Evolutionary conservation across 2,113 vertebrate genomes (phyloP).

Genomic region (Nesogale talazaci): DNA sequence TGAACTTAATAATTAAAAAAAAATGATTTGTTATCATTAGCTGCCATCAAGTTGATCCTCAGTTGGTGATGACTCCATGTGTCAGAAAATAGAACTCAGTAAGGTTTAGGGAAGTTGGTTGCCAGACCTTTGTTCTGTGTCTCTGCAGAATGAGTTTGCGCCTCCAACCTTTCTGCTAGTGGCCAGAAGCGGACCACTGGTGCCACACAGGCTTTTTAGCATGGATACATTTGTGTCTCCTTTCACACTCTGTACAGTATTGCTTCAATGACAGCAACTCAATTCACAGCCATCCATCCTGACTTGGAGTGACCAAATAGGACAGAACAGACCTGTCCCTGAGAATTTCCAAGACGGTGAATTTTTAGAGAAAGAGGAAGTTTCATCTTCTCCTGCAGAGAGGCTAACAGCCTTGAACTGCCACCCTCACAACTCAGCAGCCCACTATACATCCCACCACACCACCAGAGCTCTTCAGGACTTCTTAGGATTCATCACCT

Average conservation of each 20-base stretch:
- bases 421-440: too few relatives aligned
- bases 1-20: neutral
- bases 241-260: neutral
- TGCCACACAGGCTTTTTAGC: neutral
- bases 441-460: too few relatives aligned
- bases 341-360: too few relatives aligned
- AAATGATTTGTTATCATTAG: neutral
- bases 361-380: too few relatives aligned
- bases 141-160: neutral
- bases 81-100: neutral
- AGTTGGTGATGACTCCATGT: neutral
- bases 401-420: too few relatives aligned
- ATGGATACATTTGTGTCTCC: neutral
- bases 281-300: too few relatives aligned
- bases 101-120: neutral
- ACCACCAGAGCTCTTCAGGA: too few relatives aligned
- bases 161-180: neutral
- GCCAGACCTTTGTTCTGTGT: neutral
- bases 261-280: neutral
- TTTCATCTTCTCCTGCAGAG: too few relatives aligned
- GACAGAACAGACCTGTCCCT: too few relatives aligned
- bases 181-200: neutral
- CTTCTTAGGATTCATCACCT: neutral
- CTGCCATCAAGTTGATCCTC: neutral
- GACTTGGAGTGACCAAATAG: too few relatives aligned